These are phyloP conservation scores for Erithacus rubecula DNA, from an alignment of 2,797 vertebrate species.

Conservation along the genomic window DNA sequence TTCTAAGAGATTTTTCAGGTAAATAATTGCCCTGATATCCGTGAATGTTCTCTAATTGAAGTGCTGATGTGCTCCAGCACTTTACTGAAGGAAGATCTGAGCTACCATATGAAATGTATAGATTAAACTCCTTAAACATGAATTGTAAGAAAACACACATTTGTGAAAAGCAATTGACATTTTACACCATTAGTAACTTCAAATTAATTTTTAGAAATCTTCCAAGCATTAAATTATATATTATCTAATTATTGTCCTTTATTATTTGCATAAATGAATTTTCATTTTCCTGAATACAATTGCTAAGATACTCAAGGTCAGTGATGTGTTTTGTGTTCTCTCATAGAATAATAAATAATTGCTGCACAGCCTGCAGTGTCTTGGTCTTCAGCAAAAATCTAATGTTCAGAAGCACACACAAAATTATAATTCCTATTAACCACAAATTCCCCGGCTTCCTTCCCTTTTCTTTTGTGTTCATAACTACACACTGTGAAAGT, in stretches of 20 bases:
- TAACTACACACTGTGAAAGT: neutral
- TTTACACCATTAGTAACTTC: neutral
- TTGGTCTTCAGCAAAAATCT: slow-evolving; percentile 44
- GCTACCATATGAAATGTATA: neutral
- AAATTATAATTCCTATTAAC: slow-evolving; percentile 18
- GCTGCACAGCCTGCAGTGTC: neutral
- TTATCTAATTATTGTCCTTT: slow-evolving; percentile 26
- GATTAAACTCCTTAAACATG: neutral
- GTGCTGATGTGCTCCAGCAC: neutral
- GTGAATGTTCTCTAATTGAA: neutral
- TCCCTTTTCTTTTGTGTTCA: neutral
- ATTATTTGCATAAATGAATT: slow-evolving; percentile 40
- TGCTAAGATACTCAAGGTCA: slow-evolving; percentile 35
- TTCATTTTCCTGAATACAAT: slow-evolving; percentile 41
- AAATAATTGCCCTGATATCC: neutral
- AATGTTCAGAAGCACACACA: neutral
- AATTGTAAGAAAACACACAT: neutral
- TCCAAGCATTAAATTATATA: slow-evolving; percentile 21
- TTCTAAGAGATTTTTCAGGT: neutral
- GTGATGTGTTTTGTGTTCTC: neutral
- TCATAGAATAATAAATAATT: slow-evolving; percentile 29
- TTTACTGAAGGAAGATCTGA: neutral
- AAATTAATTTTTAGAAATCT: slow-evolving; percentile 50
- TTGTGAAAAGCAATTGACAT: slow-evolving; percentile 2
- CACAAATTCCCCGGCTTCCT: neutral